Conservation (phyloP, 1,140 invertebrate genomes). For the Aleiodes sp. region DNA sequence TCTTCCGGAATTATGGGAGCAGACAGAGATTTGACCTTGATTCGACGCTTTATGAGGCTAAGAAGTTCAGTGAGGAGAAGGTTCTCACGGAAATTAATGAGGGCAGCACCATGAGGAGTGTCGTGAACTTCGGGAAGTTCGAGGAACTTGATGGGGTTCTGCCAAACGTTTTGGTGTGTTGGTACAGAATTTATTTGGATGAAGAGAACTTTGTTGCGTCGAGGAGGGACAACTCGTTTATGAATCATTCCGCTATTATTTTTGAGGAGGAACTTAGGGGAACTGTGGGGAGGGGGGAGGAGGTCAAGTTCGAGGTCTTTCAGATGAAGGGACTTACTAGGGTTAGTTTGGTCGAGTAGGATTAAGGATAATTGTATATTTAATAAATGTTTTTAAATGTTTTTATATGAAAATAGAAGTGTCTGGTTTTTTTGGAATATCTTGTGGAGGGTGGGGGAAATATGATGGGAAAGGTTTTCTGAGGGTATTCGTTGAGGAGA, state of each 20-base stretch:
- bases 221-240: slow-evolving; percentile 48
- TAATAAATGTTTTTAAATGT: background rate
- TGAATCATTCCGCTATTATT: slow-evolving; percentile 55
- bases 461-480: too few relatives aligned
- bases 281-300: slow-evolving; percentile 34
- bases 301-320: slow-evolving; percentile 47
- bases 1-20: slow-evolving; percentile 61
- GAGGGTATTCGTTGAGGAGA: too few relatives aligned
- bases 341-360: slow-evolving; percentile 32
- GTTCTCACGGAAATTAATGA: slow-evolving; percentile 46
- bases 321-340: slow-evolving; percentile 46
- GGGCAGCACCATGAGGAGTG: slow-evolving; percentile 38
- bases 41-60: slow-evolving; percentile 46
- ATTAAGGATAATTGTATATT: background rate
- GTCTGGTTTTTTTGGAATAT: too few relatives aligned
- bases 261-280: slow-evolving; percentile 45
- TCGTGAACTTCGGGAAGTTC: slow-evolving; percentile 47
- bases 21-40: slow-evolving; percentile 57
- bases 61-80: slow-evolving; percentile 41
- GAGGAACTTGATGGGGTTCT: slow-evolving; percentile 22
- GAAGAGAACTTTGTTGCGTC: slow-evolving; percentile 41
- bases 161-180: slow-evolving; percentile 56
- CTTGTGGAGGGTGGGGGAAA: too few relatives aligned
- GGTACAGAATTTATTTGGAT: slow-evolving; percentile 49
- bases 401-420: too few relatives aligned